Percentiles rank a stretch among this genome's conserved stretches.
Evolutionary conservation across 1,140 invertebrate genomes (phyloP).

Genomic region (Parapsyche elsis): DNA sequence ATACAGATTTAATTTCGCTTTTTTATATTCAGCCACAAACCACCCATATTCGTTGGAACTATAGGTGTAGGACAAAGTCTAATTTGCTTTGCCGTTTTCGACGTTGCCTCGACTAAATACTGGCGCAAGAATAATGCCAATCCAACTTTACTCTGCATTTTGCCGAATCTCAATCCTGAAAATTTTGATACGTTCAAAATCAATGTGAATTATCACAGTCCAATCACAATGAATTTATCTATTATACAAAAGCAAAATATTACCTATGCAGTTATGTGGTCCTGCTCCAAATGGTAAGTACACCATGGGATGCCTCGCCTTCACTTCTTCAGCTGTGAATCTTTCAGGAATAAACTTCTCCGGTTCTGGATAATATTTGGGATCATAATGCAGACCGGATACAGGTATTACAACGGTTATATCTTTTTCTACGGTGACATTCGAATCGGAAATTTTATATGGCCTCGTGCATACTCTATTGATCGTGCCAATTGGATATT

Average conservation of each 20-base stretch:
- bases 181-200: neutral
- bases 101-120: conserved; percentile 53
- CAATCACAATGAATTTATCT: neutral
- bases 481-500: conserved; percentile 37
- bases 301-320: conserved; percentile 38
- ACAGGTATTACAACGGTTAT: conserved; percentile 38
- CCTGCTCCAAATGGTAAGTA: conserved; percentile 51
- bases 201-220: too few species aligned
- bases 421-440: conserved; percentile 44
- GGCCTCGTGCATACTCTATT: conserved; percentile 28
- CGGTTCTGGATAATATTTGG: conserved; percentile 48
- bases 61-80: neutral
- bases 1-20: neutral
- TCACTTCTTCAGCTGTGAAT: conserved; percentile 39
- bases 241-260: neutral
- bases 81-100: conserved; percentile 28
- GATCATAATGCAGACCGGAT: conserved; percentile 44
- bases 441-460: conserved; percentile 38
- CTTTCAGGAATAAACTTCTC: conserved; percentile 51
- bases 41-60: neutral
- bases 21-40: conserved; percentile 10
- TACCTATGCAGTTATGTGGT: conserved; percentile 49
- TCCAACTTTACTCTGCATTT: conserved; percentile 71
- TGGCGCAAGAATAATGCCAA: conserved; percentile 62
- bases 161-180: conserved; percentile 71